Evolutionary conservation across 2,113 vertebrate species (phyloP), one percentile per base, ranked within the genome.

Genomic region (Dissostichus mawsoni): DNA sequence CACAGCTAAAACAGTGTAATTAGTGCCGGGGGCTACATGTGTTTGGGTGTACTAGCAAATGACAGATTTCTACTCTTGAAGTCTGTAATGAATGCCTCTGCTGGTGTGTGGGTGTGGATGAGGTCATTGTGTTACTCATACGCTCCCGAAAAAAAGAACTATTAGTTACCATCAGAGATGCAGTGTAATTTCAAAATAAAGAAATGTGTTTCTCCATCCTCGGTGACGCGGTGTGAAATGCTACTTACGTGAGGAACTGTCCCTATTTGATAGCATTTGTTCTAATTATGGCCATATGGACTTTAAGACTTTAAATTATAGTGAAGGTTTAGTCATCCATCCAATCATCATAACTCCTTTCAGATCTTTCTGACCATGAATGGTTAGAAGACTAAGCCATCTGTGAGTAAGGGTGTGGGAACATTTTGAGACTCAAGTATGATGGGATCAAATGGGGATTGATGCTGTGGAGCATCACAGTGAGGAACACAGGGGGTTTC

Each of bases 51-150:
- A 65, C 72, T 3, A 70, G 72, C 77, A 85, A 88, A 83, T 81
- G 84, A 81, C 72, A 86, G 64, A 89, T 89, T 78, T 55, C 76
- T 63, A 61, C 55, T 85, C 72, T 70, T 66, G 41, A 44, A 56
- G 57, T 69, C n/a, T 13, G 2, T 89, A 93, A 92, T 90, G 86
- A 90, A 91, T 73, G 82, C 87, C 65, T 89, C 44, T 51, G 83
- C 80, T 85, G 83, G 83, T 78, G 90, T 63, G 87, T 86, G 90
- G 86, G 84, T 66, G 84, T 80, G 61, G 85, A 89, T 88, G 85
- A 70, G 81, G 67, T 89, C 88, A 82, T 90, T 86, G 71, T 88
- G 76, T 85, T 86, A 88, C 75, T 86, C 87, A 87, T 66, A 6
- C 1, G 0, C 47, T 84, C 80, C 87, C 55, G 18, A 92, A 92